Conservation (phyloP, 2,797 vertebrate species). For the Lagorchestes hirsutus region DNA sequence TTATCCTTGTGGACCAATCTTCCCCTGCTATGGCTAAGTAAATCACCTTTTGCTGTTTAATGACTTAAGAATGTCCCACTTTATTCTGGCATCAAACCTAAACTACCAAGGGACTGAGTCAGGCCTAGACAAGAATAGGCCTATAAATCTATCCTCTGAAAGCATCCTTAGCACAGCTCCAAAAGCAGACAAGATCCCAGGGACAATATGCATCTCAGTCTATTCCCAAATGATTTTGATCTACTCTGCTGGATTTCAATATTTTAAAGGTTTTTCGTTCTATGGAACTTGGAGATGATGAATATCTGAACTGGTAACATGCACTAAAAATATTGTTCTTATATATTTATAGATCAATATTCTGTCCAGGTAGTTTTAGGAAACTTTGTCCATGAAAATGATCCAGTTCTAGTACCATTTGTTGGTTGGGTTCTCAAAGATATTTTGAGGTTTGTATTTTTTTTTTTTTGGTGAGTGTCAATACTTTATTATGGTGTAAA, state of each 20-base stretch:
- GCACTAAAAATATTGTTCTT: not conserved
- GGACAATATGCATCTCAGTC: not conserved
- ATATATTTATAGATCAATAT: not conserved
- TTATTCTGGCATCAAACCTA: not conserved
- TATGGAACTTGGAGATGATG: not conserved
- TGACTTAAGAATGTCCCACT: not conserved
- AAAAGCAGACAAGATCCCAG: not conserved
- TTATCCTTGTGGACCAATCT: not conserved
- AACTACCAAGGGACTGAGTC: not conserved
- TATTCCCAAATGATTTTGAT: not conserved
- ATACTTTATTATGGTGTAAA: conserved; percentile 83
- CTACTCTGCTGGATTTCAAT: not conserved
- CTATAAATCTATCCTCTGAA: not conserved
- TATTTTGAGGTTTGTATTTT: not conserved
- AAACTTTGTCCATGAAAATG: not conserved
- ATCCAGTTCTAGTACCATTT: not conserved
- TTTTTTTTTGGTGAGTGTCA: conserved; percentile 69
- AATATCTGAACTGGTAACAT: not conserved
- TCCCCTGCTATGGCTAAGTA: not conserved
- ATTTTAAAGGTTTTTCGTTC: not conserved
- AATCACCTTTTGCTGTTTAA: not conserved
- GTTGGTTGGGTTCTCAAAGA: not conserved
- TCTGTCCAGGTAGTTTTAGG: not conserved
- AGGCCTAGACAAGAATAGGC: not conserved
- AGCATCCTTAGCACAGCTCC: not conserved